These are phyloP conservation scores for Elaeidobius kamerunicus DNA, from an alignment of 2,888 invertebrate genomes.

Conservation along the genomic window DNA sequence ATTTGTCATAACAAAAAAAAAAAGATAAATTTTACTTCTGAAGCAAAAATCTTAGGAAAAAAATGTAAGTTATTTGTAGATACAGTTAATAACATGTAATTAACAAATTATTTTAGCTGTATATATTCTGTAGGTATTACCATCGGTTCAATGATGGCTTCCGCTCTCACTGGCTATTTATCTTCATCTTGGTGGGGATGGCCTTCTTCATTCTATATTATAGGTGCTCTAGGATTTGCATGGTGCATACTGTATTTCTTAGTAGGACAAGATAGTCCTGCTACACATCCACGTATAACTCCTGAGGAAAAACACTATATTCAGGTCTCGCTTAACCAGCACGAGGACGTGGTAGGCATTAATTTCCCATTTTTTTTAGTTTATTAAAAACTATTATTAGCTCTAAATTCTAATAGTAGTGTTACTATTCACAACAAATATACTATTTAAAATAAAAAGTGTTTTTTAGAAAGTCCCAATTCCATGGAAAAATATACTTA, in stretches of 20 bases:
- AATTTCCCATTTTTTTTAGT: too few species aligned
- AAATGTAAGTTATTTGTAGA: too few species aligned
- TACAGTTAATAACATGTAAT: constrained; percentile 46
- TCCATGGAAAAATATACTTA: constrained; percentile 20
- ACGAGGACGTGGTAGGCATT: constrained; percentile 10
- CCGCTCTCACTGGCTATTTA: constrained; percentile 68
- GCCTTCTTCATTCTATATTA: constrained; percentile 71
- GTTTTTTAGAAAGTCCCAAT: constrained; percentile 17
- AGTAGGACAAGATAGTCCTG: constrained; percentile 63
- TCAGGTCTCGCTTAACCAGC: constrained; percentile 24
- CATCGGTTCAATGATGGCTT: constrained; percentile 62
- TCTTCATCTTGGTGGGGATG: constrained; percentile 65
- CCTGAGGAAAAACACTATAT: constrained; percentile 62
- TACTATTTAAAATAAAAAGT: neutral
- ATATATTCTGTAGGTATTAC: constrained; percentile 3
- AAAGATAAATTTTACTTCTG: too few species aligned
- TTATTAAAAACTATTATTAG: too few species aligned
- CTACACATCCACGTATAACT: constrained; percentile 57
- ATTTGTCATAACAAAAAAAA: too few species aligned
- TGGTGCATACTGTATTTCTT: constrained; percentile 60
- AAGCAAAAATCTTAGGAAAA: too few species aligned
- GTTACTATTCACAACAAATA: too few species aligned
- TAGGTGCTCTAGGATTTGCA: constrained; percentile 57
- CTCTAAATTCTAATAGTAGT: too few species aligned
- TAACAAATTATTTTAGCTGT: neutral